phyloP scores from a whole-genome alignment of 1,140 invertebrate genomes.

The Aplysia californica region DNA sequence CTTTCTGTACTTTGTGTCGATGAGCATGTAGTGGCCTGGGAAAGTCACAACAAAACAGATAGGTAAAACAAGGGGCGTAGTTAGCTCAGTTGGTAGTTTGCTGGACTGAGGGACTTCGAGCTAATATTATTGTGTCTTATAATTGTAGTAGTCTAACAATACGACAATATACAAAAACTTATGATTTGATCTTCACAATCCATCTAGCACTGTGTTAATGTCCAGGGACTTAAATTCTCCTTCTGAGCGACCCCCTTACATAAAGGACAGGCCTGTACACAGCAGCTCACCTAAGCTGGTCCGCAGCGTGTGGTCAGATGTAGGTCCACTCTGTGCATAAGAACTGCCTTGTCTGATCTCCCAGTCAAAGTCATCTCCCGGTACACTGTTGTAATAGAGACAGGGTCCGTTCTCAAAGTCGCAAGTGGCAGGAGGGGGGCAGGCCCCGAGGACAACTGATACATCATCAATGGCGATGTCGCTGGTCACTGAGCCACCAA shows the following conservation, averaged over 20 bases:
- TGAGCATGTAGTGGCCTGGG: slow-evolving; percentile 62
- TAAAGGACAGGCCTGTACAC: no score
- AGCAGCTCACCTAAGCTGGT: no score
- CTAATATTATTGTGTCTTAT: no score
- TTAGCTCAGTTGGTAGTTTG: no score
- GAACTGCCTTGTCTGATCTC: slow-evolving; percentile 38
- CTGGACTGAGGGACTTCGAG: no score
- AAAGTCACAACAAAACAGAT: not conserved
- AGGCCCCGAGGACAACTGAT: slow-evolving; percentile 50
- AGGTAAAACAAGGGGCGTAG: no score
- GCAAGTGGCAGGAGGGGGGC: slow-evolving; percentile 47
- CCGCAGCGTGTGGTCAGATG: slow-evolving; percentile 62
- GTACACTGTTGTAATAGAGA: slow-evolving; percentile 48
- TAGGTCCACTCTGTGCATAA: slow-evolving; percentile 50
- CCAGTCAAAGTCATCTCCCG: slow-evolving; percentile 63
- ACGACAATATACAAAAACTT: no score
- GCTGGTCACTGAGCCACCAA: slow-evolving; percentile 27
- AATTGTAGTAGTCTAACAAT: no score
- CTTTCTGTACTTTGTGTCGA: slow-evolving; percentile 52
- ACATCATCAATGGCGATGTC: slow-evolving; percentile 42
- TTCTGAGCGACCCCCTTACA: no score
- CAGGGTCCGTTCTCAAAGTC: slow-evolving; percentile 59
- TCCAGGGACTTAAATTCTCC: no score
- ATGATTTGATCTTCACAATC: no score
- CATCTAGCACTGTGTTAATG: no score